Conservation (phyloP, 2,888 invertebrate species). For the Eurois occulta region DNA sequence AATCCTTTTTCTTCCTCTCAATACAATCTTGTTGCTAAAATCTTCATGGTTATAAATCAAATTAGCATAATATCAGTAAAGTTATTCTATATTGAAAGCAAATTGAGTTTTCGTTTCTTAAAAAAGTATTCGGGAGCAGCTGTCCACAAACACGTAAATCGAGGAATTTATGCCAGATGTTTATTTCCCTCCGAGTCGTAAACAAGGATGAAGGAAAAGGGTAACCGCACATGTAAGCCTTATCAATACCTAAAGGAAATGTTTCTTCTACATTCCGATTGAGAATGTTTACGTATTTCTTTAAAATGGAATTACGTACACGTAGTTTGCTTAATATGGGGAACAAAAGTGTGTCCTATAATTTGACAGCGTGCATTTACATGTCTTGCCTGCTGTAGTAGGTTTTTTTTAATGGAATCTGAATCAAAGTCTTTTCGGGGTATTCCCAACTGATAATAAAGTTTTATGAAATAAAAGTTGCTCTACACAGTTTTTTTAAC, state of each 20-base stretch:
- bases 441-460: background rate
- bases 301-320: background rate
- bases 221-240: background rate
- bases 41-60: background rate
- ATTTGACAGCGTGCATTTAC: too few species aligned
- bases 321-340: background rate
- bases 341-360: background rate
- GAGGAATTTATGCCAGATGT: constrained; percentile 27
- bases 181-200: constrained; percentile 29
- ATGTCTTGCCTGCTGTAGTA: background rate
- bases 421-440: background rate
- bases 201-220: constrained; percentile 13
- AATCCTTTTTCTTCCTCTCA: background rate
- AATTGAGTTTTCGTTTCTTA: constrained; percentile 17
- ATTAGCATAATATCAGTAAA: too few species aligned
- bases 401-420: background rate
- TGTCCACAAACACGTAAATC: constrained; percentile 9
- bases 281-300: too few species aligned
- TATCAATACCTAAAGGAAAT: background rate
- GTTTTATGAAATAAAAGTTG: background rate
- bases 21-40: background rate
- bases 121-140: constrained; percentile 3
- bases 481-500: background rate
- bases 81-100: background rate
- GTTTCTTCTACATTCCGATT: background rate